A percentile compares a stretch with the other conserved stretches of the same genome.
Conservation (phyloP, 2,888 invertebrate species). For the Campaea margaritaria region DNA sequence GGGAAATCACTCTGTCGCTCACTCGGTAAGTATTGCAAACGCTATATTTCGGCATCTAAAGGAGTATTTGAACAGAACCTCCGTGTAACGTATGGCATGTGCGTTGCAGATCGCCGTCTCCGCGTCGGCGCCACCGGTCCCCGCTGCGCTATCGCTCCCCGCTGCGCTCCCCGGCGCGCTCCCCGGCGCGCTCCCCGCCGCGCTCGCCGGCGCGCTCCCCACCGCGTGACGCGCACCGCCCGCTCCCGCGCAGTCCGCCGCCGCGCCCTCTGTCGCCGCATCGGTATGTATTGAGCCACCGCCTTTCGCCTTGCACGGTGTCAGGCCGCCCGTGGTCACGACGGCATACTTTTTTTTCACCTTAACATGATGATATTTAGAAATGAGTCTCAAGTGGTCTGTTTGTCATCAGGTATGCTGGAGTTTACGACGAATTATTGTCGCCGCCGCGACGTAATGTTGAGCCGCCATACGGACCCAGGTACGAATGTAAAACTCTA, state of each 20-base stretch:
- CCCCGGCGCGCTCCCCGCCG: constrained; percentile 71
- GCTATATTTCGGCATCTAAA: too few species aligned
- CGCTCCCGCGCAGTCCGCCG: constrained; percentile 66
- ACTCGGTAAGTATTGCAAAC: constrained; percentile 59
- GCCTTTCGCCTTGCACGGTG: too few species aligned
- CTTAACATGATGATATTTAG: background rate
- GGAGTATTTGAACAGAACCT: too few species aligned
- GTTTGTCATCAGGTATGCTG: constrained; percentile 65
- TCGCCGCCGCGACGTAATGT: constrained; percentile 80
- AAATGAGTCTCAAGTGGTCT: constrained; percentile 16
- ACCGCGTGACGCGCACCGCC: constrained; percentile 73
- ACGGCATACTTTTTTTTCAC: too few species aligned
- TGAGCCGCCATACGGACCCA: constrained; percentile 82
- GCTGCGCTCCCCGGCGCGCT: constrained; percentile 73
- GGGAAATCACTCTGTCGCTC: constrained; percentile 72
- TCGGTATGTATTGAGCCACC: constrained; percentile 61
- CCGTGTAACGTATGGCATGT: background rate
- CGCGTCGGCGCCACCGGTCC: constrained; percentile 69
- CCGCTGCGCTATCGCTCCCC: constrained; percentile 65
- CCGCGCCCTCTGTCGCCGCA: constrained; percentile 67
- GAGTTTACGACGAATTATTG: constrained; percentile 81
- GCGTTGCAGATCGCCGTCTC: constrained; percentile 70
- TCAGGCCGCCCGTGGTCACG: too few species aligned
- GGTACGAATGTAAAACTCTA: constrained; percentile 82
- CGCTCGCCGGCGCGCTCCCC: constrained; percentile 76